Evolutionary conservation across 37 sponge, comb jelly and placozoan genomes (phyloP).

Genomic region (Mnemiopsis leidyi): DNA sequence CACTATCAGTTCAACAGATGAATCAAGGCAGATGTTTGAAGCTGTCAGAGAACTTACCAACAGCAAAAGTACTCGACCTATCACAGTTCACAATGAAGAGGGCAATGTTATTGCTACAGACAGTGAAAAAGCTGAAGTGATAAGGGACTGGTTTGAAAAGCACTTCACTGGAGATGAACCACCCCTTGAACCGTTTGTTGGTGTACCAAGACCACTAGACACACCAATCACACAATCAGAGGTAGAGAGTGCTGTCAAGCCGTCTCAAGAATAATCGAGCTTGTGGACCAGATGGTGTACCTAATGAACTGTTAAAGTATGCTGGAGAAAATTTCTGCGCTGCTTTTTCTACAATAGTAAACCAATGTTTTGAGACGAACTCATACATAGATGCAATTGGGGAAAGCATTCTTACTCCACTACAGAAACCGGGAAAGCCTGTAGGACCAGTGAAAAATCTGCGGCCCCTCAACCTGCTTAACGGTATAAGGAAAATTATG

Average conservation of each 20-base stretch:
- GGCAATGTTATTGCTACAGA: too few relatives aligned
- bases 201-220: not conserved
- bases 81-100: not conserved
- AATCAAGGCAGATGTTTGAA: not conserved
- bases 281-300: not conserved
- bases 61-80: not conserved
- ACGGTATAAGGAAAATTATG: constrained; percentile 61
- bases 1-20: not conserved
- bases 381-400: not conserved
- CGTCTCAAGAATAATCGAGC: not conserved
- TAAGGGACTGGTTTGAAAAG: not conserved
- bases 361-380: not conserved
- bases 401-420: not conserved
- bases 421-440: not conserved
- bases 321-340: not conserved
- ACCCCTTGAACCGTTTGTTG: not conserved
- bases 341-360: not conserved
- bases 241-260: not conserved
- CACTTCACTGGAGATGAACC: not conserved
- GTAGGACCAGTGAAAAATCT: not conserved
- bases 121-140: not conserved
- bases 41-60: not conserved
- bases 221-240: not conserved
- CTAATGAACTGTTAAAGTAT: constrained; percentile 1
- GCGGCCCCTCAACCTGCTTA: constrained; percentile 41